Evolutionary conservation across 2,888 invertebrate genomes (phyloP), one percentile per base, ranked within the genome.

Genomic region (Tortrix viridana): DNA sequence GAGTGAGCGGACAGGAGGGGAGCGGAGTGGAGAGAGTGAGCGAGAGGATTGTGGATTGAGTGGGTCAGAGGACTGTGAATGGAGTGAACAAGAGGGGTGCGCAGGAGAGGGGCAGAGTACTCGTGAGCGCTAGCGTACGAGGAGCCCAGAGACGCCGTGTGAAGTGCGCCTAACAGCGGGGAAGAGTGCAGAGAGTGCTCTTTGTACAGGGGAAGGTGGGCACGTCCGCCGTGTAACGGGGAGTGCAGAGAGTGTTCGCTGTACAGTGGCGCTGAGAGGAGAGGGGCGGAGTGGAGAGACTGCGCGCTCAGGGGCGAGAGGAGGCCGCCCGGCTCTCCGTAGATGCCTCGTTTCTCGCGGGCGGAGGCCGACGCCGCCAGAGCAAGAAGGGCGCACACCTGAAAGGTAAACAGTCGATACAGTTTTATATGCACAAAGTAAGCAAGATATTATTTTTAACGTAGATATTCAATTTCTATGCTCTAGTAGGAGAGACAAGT

Each of bases 281-380:
- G 53, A 9, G 61, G 64, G 1, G 23, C 23, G 7, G 48, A 48
- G 32, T 62, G 62, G 22, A 58, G 67, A 26, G 53, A 67, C 67
- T 37, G 64, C 26, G 65, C 37, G 66, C 67, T 70, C 47, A 47
- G 68, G 16, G 74, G 65, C 3, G 73, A 65, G 16, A 77, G 74
- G 60, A 81, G 70, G 14, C 78, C 77, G 9, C 79, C 76, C 2
- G 80, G 74, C 68, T 80, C 80, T 41, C 82, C 81, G 69, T 71
- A 79, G 72, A 82, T 78, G 63, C 86, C 83, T 16, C 87, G 85
- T 70, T 80, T 85, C 60, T 79, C 74, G 16, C 85, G 79, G 12
- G 75, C 77, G 3, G 72, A 71, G 37, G 74, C 74, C 20, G 73
- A 71, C 55, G 80, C 83, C 59, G 78, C 73, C 46, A 79, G 67